A percentile compares a stretch with the other conserved stretches of the same genome.
Evolutionary conservation across 2,888 invertebrate species (phyloP).

Genomic region (Sesia bembeciformis): DNA sequence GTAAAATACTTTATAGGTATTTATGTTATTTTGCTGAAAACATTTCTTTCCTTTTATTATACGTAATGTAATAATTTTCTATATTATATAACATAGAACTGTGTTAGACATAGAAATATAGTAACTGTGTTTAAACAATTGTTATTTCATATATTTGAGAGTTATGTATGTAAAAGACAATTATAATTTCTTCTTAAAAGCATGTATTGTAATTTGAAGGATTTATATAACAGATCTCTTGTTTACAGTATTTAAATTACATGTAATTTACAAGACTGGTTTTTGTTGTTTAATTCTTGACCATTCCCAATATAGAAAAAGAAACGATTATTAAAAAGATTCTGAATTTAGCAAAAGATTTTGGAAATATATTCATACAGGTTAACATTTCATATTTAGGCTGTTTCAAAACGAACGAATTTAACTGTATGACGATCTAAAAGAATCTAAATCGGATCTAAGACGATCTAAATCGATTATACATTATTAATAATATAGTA

Average conservation of each 20-base stretch:
- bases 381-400: no score
- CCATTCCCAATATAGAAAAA: no score
- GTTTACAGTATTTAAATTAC: slow-evolving; percentile 73
- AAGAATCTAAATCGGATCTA: no score
- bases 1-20: background rate
- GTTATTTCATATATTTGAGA: background rate
- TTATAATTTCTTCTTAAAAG: background rate
- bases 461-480: no score
- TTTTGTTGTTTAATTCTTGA: slow-evolving; percentile 74
- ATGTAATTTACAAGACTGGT: slow-evolving; percentile 71
- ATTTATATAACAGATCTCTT: slow-evolving; percentile 65
- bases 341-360: no score
- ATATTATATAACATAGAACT: background rate
- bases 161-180: background rate
- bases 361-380: no score
- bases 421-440: no score
- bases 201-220: slow-evolving; percentile 22
- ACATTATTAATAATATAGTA: no score
- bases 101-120: background rate
- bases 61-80: background rate
- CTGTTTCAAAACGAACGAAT: no score
- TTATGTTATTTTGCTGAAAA: background rate
- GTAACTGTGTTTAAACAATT: background rate
- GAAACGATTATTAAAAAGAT: no score
- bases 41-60: background rate